Evolutionary conservation across 1,140 invertebrate genomes (phyloP).

Genomic region (Drosophila trapezifrons): DNA sequence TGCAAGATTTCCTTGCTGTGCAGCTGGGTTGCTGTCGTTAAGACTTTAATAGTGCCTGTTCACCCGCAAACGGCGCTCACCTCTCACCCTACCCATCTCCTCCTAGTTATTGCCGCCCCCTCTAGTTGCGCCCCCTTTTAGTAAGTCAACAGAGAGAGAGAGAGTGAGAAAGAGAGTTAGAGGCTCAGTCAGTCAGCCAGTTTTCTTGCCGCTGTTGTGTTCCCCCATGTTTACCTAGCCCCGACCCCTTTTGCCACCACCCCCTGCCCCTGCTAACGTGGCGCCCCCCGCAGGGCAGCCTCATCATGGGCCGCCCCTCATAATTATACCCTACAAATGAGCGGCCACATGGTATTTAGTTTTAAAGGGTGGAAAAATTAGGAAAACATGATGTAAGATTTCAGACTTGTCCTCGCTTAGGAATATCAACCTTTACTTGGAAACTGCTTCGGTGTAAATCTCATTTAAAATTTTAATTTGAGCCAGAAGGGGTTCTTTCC

Average conservation of each 20-base stretch:
- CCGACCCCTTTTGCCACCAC: constrained; percentile 1
- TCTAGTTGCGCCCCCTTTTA: constrained; percentile 21
- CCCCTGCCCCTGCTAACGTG: background rate
- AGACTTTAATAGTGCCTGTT: constrained; percentile 70
- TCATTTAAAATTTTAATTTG: constrained; percentile 11
- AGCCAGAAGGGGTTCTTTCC: background rate
- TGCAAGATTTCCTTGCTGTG: background rate
- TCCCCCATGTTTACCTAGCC: constrained; percentile 68
- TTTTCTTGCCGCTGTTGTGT: constrained; percentile 49
- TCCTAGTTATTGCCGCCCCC: constrained; percentile 1
- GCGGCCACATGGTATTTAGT: constrained; percentile 16
- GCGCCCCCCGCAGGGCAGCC: constrained; percentile 8
- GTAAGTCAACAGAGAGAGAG: constrained; percentile 61
- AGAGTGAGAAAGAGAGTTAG: background rate
- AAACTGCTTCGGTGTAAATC: background rate
- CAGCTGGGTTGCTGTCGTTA: constrained; percentile 42
- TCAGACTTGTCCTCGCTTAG: background rate
- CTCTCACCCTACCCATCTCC: background rate
- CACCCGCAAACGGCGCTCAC: constrained; percentile 16
- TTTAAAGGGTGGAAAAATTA: constrained; percentile 14
- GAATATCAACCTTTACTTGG: background rate
- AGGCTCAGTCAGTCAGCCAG: constrained; percentile 59
- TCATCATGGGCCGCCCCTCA: constrained; percentile 27
- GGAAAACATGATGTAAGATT: constrained; percentile 20
- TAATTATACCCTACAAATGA: constrained; percentile 42